Conservation (phyloP, 2,797 vertebrate species). For the Gorsachius magnificus region DNA sequence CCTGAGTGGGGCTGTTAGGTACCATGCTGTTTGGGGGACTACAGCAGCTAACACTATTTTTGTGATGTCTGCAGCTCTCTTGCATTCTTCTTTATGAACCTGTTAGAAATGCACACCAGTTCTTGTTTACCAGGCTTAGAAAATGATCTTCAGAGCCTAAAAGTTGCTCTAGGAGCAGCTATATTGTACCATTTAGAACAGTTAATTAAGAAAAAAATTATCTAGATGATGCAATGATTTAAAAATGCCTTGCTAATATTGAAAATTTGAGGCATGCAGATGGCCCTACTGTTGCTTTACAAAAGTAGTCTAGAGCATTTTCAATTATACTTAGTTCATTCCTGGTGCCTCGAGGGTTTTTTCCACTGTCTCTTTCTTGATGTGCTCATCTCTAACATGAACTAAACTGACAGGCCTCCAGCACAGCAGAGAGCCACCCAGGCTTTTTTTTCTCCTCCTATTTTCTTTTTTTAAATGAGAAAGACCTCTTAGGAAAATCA, state of each 20-base stretch:
- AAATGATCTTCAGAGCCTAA: background rate
- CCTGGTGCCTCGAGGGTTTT: constrained; percentile 50
- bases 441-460: background rate
- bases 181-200: background rate
- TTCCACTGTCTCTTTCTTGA: constrained; percentile 61
- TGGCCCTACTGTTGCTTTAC: background rate
- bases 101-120: background rate
- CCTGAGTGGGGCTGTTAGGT: background rate
- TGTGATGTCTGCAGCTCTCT: background rate
- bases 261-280: background rate
- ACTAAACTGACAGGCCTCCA: background rate
- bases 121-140: background rate
- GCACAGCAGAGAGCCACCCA: background rate
- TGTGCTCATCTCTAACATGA: constrained; percentile 26
- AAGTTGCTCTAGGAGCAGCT: background rate
- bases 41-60: background rate
- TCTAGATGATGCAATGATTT: background rate
- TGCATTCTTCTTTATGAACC: background rate
- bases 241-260: background rate
- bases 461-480: background rate
- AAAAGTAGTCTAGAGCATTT: constrained; percentile 15
- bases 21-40: background rate
- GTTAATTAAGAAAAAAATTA: constrained; percentile 9
- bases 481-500: constrained; percentile 6
- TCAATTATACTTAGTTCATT: constrained; percentile 37